A percentile compares a stretch with the other conserved stretches of the same genome.
phyloP scores from a whole-genome alignment of 2,888 invertebrate genomes.

The Galerucella calmariensis region DNA sequence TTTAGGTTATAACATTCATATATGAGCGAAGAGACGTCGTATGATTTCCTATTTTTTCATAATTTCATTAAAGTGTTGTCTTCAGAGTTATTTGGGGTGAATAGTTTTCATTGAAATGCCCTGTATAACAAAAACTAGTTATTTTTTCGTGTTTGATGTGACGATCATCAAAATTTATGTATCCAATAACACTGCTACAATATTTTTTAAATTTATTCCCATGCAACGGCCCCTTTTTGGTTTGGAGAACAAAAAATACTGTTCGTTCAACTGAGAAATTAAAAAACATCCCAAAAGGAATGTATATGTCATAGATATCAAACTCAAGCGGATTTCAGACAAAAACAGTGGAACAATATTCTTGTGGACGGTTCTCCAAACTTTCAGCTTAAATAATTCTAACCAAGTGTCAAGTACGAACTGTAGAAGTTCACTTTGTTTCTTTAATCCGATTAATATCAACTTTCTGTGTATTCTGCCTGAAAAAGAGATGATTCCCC shows the following conservation, averaged over 20 bases:
- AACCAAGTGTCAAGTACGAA: conserved; percentile 32
- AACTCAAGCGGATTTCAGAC: conserved; percentile 28
- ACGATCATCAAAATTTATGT: too few species aligned
- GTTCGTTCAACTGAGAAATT: not conserved
- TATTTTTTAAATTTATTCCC: too few species aligned
- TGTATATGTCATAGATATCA: conserved; percentile 28
- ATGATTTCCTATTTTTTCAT: too few species aligned
- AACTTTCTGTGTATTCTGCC: conserved; percentile 22
- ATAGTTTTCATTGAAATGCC: too few species aligned
- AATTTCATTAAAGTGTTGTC: too few species aligned
- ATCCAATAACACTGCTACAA: too few species aligned
- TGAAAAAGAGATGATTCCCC: conserved; percentile 45
- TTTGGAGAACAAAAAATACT: not conserved
- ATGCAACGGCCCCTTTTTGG: too few species aligned
- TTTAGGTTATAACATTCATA: too few species aligned
- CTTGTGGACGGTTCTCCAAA: conserved; percentile 28
- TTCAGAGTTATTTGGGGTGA: too few species aligned
- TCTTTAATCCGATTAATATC: conserved; percentile 50
- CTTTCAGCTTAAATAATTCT: conserved; percentile 33
- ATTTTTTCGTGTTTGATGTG: too few species aligned
- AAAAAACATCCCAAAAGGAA: conserved; percentile 19
- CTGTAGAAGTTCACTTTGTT: conserved; percentile 36
- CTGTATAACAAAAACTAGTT: too few species aligned
- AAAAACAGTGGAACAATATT: conserved; percentile 31
- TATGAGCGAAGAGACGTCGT: too few species aligned